A percentile compares a stretch with the other conserved stretches of the same genome.
Evolutionary conservation across 2,113 vertebrate species (phyloP).

Genomic region (Panthera uncia): DNA sequence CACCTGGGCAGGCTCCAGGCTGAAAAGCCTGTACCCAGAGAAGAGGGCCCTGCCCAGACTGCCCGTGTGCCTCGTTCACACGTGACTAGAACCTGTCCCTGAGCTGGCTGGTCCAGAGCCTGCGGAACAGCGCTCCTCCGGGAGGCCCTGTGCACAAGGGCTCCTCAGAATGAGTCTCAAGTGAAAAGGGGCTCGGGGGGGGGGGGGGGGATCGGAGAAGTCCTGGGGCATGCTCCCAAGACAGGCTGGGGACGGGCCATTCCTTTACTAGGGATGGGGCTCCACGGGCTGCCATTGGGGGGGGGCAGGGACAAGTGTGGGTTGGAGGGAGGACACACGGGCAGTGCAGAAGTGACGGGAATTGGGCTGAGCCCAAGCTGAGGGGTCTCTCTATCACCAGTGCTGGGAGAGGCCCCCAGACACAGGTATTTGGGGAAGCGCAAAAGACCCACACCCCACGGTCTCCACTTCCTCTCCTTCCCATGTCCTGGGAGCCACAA

Average conservation of each 20-base stretch:
- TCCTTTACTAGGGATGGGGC: background rate
- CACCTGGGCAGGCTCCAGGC: background rate
- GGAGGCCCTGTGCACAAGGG: too few species aligned
- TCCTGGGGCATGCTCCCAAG: background rate
- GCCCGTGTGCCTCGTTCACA: accelerated
- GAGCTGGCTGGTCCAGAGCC: background rate
- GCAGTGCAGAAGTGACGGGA: background rate
- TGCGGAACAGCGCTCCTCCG: background rate
- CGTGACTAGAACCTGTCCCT: too few species aligned
- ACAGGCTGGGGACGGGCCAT: background rate
- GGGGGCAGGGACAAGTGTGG: background rate
- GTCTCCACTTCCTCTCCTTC: background rate
- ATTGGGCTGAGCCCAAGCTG: background rate
- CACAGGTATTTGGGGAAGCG: background rate
- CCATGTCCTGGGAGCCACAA: background rate
- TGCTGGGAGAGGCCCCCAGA: background rate
- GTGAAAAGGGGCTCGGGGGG: too few species aligned
- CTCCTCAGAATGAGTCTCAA: background rate
- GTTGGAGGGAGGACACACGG: background rate
- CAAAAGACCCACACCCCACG: background rate
- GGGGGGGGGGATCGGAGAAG: background rate
- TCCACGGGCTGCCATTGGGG: background rate
- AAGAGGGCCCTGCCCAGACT: background rate
- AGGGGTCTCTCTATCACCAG: background rate
- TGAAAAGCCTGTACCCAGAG: background rate